Percentiles rank a stretch among this genome's conserved stretches.
Evolutionary conservation across 2,797 vertebrate genomes (phyloP).

Genomic region (Allobates femoralis): DNA sequence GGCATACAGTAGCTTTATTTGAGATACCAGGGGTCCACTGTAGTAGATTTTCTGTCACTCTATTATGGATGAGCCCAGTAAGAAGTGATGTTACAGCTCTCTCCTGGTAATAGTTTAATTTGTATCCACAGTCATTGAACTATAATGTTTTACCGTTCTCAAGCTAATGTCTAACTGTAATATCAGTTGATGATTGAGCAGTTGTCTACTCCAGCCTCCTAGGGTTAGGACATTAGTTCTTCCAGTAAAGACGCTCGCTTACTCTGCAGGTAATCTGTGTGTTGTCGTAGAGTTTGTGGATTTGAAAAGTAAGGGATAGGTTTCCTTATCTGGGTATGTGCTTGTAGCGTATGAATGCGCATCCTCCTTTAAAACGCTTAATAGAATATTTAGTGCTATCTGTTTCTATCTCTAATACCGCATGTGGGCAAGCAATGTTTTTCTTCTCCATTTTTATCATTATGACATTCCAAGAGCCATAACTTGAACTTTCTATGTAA

Average conservation of each 20-base stretch:
- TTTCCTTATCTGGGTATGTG: background rate
- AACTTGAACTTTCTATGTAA: too few species aligned
- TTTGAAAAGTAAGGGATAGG: too few species aligned
- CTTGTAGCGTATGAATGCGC: background rate
- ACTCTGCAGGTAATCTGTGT: background rate
- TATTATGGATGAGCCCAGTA: background rate
- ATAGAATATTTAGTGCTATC: too few species aligned
- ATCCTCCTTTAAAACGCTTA: background rate
- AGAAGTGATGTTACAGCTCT: background rate
- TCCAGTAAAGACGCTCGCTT: background rate
- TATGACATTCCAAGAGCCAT: too few species aligned
- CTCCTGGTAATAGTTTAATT: constrained; percentile 48
- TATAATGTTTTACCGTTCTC: constrained; percentile 6
- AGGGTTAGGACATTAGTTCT: background rate
- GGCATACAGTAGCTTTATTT: too few species aligned
- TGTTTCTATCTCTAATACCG: too few species aligned
- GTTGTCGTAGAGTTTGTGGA: background rate
- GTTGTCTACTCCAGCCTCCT: constrained; percentile 24
- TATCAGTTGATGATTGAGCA: constrained; percentile 51
- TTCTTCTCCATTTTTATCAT: too few species aligned
- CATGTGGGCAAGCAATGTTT: too few species aligned
- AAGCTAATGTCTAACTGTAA: constrained; percentile 54
- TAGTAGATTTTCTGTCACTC: background rate
- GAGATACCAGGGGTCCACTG: background rate
- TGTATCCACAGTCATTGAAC: constrained; percentile 26